These are phyloP conservation scores for Meteorus sp. DNA, from an alignment of 1,140 invertebrate genomes.

Conservation along the genomic window DNA sequence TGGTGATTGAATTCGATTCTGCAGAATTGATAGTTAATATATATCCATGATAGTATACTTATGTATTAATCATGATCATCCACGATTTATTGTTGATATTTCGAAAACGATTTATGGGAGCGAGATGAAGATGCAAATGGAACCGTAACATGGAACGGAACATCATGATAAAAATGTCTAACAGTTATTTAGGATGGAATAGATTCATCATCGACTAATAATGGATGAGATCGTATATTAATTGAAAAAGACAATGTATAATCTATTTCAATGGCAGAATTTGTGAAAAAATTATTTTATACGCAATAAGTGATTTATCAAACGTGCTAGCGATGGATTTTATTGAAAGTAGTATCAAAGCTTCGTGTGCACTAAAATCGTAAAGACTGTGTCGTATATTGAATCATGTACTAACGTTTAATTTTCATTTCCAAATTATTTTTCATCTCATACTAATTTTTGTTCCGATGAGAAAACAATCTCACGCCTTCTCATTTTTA, in stretches of 20 bases:
- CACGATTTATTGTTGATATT: conserved; percentile 12
- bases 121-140: neutral
- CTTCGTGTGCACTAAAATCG: conserved; percentile 16
- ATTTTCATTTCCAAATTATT: conserved; percentile 7
- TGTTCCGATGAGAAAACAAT: conserved; percentile 4
- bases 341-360: neutral
- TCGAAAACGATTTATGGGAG: conserved; percentile 8
- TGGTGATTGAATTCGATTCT: no score
- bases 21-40: neutral
- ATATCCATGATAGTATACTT: neutral
- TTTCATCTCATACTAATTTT: conserved; percentile 14
- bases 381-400: conserved; percentile 21
- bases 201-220: no score
- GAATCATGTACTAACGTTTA: conserved; percentile 10
- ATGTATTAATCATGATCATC: neutral
- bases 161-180: no score
- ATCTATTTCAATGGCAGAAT: no score
- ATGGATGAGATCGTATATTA: no score
- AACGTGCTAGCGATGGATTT: neutral
- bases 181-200: no score
- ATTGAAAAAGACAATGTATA: no score
- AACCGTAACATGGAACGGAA: neutral
- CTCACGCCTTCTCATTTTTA: neutral
- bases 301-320: no score
- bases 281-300: no score